Base-by-base conservation (phyloP, 2,113 vertebrate species). In the Plotosus lineatus region DNA sequence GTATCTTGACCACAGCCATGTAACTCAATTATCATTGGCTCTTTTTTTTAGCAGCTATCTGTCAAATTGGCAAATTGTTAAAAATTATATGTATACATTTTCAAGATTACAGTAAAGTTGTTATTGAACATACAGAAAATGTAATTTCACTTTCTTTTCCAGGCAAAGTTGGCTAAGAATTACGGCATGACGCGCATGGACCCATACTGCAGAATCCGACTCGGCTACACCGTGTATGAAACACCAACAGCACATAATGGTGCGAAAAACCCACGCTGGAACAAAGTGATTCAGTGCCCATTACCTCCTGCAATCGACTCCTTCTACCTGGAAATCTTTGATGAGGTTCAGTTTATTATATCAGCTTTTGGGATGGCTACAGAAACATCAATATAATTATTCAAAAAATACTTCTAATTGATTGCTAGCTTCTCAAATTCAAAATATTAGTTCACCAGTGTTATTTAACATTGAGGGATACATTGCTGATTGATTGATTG, bases 141-240 rank as follows among this genome's bases (percentile, higher is more conserved):
- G 50, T 46, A 66, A 14, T 69, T 33, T n/a, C 14, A 6, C 74
- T 8, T 71, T 65, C 17, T 85, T 84, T 55, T 72, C 5, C 63
- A 99, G 98, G 98, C 96, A 33, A 99, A 98, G 87, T 81, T 99
- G 82, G 97, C 98, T 0, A 99, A 99, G 89, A 99, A 99, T 86
- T 99, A 99, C 0, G 97, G 98, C 0, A 96, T 99, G 96, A 99
- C 98, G 0, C 95, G 98, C 17, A 99, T 99, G 98, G 98, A 99
- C 87, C 98, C 98, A 0, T 99, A 99, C 81, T 98, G 97, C 76
- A 91, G 97, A 2, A 91, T 99, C 82, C 93, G 98, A 28, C 90
- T 99, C 74, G 98, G 98, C 0, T 98, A 98, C 0, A 96, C 97
- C 0, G 97, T 99, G 31, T 99, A 99, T 12, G 98, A 99, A 88